A percentile compares a stretch with the other conserved stretches of the same genome.
phyloP scores from a whole-genome alignment of 2,888 invertebrate species.

The Pheosia tremula region DNA sequence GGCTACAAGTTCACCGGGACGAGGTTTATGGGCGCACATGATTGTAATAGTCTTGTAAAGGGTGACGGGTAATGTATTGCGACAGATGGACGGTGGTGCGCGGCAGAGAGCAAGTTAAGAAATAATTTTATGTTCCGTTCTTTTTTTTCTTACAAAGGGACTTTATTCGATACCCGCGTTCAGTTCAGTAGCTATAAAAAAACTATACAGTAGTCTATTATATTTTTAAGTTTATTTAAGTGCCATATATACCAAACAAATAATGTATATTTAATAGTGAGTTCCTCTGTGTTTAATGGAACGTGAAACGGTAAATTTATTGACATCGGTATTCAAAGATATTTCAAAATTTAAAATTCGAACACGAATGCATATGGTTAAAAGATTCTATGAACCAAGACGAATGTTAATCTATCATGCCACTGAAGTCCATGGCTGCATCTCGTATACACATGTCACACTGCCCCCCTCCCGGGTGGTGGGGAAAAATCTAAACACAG shows the following conservation, averaged over 20 bases:
- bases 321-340: neutral
- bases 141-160: too few species aligned
- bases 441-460: conserved; percentile 59
- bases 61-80: conserved; percentile 60
- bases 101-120: conserved; percentile 30
- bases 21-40: conserved; percentile 61
- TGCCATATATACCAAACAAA: too few species aligned
- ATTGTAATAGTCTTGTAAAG: conserved; percentile 69
- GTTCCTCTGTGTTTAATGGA: too few species aligned
- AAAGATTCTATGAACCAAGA: conserved; percentile 30
- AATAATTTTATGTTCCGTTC: neutral
- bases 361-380: conserved; percentile 18
- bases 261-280: too few species aligned
- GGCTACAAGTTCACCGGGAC: conserved; percentile 59
- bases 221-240: too few species aligned
- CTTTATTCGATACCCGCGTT: too few species aligned
- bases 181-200: too few species aligned
- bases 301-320: too few species aligned
- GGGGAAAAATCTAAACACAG: conserved; percentile 76
- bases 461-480: conserved; percentile 41
- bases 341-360: conserved; percentile 14
- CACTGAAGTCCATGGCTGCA: conserved; percentile 48
- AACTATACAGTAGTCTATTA: too few species aligned
- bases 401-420: conserved; percentile 39
- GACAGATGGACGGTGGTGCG: conserved; percentile 44